Evolutionary conservation across 2,113 vertebrate genomes (phyloP).

Genomic region (Coptodon bakossiorum): DNA sequence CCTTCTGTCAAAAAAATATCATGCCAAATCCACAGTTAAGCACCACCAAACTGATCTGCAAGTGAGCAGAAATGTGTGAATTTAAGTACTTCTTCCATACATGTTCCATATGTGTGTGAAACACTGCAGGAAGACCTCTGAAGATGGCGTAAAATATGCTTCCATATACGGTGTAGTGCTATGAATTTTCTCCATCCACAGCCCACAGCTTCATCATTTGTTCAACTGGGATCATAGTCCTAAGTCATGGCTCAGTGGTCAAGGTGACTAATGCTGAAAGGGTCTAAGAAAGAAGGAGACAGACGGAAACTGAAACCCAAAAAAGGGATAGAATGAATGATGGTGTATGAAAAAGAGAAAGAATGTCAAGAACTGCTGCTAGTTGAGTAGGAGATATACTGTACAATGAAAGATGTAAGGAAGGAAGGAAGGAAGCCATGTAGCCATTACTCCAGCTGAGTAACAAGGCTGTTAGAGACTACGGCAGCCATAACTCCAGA

Average conservation of each 20-base stretch:
- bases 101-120: not conserved
- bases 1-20: slow-evolving; percentile 45
- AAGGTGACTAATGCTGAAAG: not conserved
- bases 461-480: slow-evolving; percentile 53
- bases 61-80: not conserved
- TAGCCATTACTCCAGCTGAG: too few relatives aligned
- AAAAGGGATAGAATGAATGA: slow-evolving; percentile 7
- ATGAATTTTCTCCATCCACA: not conserved
- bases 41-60: not conserved
- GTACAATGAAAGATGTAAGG: too few relatives aligned
- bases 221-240: slow-evolving; percentile 5
- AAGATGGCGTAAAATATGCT: not conserved
- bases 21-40: slow-evolving; percentile 6
- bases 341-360: not conserved
- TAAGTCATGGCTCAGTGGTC: not conserved
- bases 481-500: slow-evolving; percentile 58
- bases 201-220: not conserved
- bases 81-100: not conserved
- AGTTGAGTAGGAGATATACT: too few relatives aligned
- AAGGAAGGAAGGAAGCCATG: too few relatives aligned
- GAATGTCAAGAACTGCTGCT: not conserved
- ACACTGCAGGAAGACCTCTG: not conserved
- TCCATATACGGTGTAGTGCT: not conserved
- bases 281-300: not conserved
- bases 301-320: not conserved